Percentiles rank a stretch among this genome's conserved stretches.
These are phyloP conservation scores for Anguilla pacifica DNA, from an alignment of 2,797 vertebrate species.

Conservation along the genomic window DNA sequence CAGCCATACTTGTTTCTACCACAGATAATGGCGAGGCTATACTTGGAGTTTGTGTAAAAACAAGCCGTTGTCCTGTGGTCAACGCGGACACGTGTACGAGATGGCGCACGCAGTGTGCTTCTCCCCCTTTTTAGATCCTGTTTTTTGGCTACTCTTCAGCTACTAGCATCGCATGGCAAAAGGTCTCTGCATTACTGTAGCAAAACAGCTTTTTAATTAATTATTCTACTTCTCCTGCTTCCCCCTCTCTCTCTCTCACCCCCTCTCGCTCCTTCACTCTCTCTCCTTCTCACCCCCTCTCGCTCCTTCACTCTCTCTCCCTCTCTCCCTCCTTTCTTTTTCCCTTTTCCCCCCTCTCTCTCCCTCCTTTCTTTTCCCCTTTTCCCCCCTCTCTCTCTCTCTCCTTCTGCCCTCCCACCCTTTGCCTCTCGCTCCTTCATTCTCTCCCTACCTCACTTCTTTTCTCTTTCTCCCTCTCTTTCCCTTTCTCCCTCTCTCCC, in stretches of 20 bases:
- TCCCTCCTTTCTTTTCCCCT: no score
- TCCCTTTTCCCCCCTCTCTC: conserved; percentile 47
- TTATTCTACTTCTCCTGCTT: not conserved
- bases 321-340: no score
- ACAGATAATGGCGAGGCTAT: not conserved
- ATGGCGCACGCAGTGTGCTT: not conserved
- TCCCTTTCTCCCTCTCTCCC: conserved; percentile 50
- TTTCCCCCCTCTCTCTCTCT: conserved; percentile 36
- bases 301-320: conserved; percentile 53
- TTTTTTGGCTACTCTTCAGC: not conserved
- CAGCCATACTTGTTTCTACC: not conserved
- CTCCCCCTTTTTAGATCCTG: not conserved
- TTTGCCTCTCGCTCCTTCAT: no score
- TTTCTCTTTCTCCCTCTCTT: conserved; percentile 49
- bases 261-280: no score
- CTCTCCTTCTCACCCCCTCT: no score
- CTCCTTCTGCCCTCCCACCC: no score
- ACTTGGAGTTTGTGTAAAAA: not conserved
- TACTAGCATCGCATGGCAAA: not conserved
- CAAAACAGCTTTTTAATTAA: conserved; percentile 1
- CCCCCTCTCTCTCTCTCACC: no score
- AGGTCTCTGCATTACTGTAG: not conserved
- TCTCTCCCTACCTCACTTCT: no score
- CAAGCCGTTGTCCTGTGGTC: conserved; percentile 1
- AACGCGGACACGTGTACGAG: not conserved